These are phyloP conservation scores for Stenichneumon culpator DNA, from an alignment of 2,888 invertebrate species.

Conservation along the genomic window DNA sequence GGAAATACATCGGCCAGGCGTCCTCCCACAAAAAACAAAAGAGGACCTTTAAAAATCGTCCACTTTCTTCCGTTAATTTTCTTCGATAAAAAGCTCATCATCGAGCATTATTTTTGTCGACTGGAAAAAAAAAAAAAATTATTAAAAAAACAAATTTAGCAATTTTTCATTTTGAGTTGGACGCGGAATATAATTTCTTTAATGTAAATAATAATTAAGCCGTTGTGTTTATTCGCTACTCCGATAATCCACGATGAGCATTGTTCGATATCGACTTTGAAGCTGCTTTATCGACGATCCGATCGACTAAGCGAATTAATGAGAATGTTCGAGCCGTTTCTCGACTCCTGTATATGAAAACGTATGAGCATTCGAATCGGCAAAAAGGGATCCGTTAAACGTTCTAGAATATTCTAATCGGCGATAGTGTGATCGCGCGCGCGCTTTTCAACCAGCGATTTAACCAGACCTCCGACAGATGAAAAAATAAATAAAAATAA, in stretches of 20 bases:
- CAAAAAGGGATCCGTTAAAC: slow-evolving; percentile 26
- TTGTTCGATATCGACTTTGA: too few relatives aligned
- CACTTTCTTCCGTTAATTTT: not conserved
- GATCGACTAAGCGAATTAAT: not conserved
- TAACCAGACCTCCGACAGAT: slow-evolving; percentile 59
- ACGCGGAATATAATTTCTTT: too few relatives aligned
- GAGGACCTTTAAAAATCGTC: not conserved
- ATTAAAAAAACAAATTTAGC: not conserved
- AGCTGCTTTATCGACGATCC: too few relatives aligned
- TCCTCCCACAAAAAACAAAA: not conserved
- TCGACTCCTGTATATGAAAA: not conserved
- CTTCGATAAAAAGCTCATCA: slow-evolving; percentile 6
- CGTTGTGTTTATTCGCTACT: too few relatives aligned
- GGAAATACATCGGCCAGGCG: not conserved
- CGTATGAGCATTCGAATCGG: not conserved
- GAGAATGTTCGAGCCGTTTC: not conserved
- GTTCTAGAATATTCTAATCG: slow-evolving; percentile 44
- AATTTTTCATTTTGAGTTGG: too few relatives aligned
- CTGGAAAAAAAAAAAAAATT: not conserved
- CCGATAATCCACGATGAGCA: too few relatives aligned
- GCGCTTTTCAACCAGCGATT: slow-evolving; percentile 25
- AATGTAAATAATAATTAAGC: too few relatives aligned
- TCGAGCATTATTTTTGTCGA: not conserved
- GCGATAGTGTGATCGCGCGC: slow-evolving; percentile 35
- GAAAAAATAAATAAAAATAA: slow-evolving; percentile 12